phyloP scores from a whole-genome alignment of 2,113 vertebrate genomes.

The Pteronura brasiliensis region DNA sequence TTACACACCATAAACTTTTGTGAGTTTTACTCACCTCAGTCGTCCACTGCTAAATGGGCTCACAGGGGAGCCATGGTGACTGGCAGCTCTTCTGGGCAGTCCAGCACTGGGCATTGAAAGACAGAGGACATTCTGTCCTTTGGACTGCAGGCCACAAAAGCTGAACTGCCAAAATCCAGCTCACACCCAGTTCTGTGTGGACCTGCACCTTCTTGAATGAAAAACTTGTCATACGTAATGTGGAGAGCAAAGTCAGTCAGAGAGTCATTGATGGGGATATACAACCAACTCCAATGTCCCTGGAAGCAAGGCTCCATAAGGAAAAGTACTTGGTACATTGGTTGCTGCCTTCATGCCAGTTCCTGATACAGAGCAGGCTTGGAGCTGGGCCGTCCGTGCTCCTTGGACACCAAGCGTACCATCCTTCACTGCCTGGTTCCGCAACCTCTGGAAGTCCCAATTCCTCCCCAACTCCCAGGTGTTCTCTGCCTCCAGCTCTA shows the following conservation, averaged over 20 bases:
- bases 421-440: neutral
- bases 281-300: neutral
- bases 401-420: accelerated
- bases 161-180: neutral
- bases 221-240: neutral
- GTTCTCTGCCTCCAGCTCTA: neutral
- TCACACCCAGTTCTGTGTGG: too few relatives aligned
- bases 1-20: slow-evolving; percentile 84
- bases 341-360: neutral
- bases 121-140: neutral
- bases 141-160: accelerated
- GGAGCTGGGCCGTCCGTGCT: neutral
- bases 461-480: neutral
- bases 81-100: neutral
- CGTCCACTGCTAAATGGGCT: slow-evolving; percentile 77
- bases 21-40: slow-evolving; percentile 83
- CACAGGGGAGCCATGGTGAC: neutral
- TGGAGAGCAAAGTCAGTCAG: neutral
- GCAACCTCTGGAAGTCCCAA: accelerated
- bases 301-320: accelerated
- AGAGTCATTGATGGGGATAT: neutral
- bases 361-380: neutral
- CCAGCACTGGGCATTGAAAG: neutral
- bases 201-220: neutral
- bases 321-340: too few relatives aligned